Conservation (phyloP, 37 sponge, comb jelly and placozoan genomes). For the Geodia barretti region DNA sequence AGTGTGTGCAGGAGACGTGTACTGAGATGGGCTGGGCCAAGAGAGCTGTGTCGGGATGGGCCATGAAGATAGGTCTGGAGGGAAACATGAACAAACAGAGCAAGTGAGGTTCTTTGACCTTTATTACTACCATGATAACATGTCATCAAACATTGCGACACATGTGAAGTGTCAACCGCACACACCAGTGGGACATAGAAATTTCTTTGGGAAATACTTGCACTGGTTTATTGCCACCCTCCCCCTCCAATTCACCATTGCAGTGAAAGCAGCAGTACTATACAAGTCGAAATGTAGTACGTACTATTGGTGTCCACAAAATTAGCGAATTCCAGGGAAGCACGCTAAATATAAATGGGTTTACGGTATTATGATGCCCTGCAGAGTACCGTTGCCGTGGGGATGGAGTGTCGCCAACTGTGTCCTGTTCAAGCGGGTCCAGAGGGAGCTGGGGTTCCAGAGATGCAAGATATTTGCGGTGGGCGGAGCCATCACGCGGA, state of each 20-base stretch:
- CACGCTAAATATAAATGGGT: too few species aligned
- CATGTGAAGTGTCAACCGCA: too few species aligned
- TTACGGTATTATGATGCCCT: too few species aligned
- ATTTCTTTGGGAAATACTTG: too few species aligned
- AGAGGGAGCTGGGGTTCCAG: constrained; percentile 51
- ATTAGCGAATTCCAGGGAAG: too few species aligned
- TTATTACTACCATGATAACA: neutral
- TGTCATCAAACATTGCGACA: too few species aligned
- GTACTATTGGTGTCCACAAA: too few species aligned
- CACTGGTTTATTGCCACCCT: too few species aligned
- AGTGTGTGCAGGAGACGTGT: constrained; percentile 32
- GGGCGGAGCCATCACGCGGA: constrained; percentile 18
- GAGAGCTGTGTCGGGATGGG: constrained; percentile 55
- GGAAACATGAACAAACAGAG: constrained; percentile 71
- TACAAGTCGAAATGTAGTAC: too few species aligned
- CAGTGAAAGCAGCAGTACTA: too few species aligned
- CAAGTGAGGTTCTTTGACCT: constrained; percentile 16
- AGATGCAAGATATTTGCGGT: constrained; percentile 31
- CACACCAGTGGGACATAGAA: too few species aligned
- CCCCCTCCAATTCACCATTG: too few species aligned
- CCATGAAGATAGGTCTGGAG: constrained; percentile 63
- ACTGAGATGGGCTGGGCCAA: constrained; percentile 36
- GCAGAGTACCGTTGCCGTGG: constrained; percentile 50
- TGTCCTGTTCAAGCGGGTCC: constrained; percentile 62
- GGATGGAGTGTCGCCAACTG: constrained; percentile 66